These are phyloP conservation scores for Chiloscyllium punctatum DNA, from an alignment of 2,797 vertebrate species.

Conservation along the genomic window DNA sequence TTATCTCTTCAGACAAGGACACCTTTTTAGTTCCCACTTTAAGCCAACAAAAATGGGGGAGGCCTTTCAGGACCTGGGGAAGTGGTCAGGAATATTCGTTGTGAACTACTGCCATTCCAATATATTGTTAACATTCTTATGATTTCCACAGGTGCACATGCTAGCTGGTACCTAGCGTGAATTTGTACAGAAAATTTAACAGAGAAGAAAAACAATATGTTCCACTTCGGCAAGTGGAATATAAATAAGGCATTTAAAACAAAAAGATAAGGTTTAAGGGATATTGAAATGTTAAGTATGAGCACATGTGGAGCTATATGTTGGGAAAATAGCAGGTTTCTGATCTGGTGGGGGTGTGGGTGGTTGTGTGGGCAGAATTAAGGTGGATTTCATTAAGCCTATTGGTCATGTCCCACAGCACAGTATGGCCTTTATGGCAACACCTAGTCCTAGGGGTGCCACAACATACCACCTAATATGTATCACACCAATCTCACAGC, in stretches of 20 bases:
- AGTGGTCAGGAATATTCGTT: too few relatives aligned
- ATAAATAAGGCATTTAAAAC: not conserved
- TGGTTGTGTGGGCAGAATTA: not conserved
- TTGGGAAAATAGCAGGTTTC: not conserved
- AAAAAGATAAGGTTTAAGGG: not conserved
- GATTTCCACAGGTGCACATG: constrained; percentile 31
- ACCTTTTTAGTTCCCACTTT: constrained; percentile 9
- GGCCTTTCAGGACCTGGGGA: not conserved
- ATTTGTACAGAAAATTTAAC: constrained; percentile 29
- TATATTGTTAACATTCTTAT: not conserved
- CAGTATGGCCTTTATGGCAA: not conserved
- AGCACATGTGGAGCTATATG: not conserved
- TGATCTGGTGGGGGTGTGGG: not conserved
- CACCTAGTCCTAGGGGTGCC: not conserved
- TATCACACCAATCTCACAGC: not conserved
- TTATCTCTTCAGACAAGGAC: constrained; percentile 62
- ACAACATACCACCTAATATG: not conserved
- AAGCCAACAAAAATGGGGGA: not conserved
- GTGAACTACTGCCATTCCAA: constrained; percentile 24
- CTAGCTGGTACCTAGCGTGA: constrained; percentile 31
- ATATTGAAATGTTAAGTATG: not conserved
- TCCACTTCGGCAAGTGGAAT: not conserved
- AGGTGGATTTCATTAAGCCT: not conserved
- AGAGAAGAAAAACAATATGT: not conserved
- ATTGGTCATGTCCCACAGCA: not conserved